phyloP scores from a whole-genome alignment of 2,797 vertebrate species.

The Ptychadena robeensis region DNA sequence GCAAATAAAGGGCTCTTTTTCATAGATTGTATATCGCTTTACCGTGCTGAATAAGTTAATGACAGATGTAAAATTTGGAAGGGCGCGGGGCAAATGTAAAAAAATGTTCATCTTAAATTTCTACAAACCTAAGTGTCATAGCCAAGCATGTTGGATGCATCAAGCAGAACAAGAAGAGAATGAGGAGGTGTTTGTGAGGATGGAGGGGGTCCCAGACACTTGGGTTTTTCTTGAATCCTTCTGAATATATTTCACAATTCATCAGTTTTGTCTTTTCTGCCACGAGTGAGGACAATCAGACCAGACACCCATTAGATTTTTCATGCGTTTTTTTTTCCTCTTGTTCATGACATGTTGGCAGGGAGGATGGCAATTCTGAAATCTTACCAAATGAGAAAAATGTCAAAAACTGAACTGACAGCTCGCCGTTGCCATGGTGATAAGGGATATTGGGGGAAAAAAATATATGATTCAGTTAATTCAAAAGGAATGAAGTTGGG shows the following conservation, averaged over 20 bases:
- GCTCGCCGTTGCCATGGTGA: slow-evolving; percentile 96
- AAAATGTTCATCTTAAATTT: slow-evolving; percentile 82
- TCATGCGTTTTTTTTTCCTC: slow-evolving; percentile 86
- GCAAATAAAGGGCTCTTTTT: background rate
- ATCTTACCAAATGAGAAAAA: slow-evolving; percentile 97
- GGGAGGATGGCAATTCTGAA: slow-evolving; percentile 97
- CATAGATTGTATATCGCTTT: slow-evolving; percentile 1
- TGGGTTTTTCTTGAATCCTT: slow-evolving; percentile 97
- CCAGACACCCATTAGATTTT: slow-evolving; percentile 99
- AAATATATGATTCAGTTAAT: slow-evolving; percentile 82
- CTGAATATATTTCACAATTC: slow-evolving; percentile 99
- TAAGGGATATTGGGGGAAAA: slow-evolving; percentile 80
- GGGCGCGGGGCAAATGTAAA: slow-evolving; percentile 75
- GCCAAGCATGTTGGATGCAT: slow-evolving; percentile 76
- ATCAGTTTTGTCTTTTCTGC: slow-evolving; percentile 99
- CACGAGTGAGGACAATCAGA: slow-evolving; percentile 99
- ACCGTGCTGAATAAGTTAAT: slow-evolving; percentile 44
- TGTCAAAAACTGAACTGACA: slow-evolving; percentile 97
- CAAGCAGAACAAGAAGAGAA: slow-evolving; percentile 83
- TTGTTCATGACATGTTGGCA: slow-evolving; percentile 95
- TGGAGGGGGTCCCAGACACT: slow-evolving; percentile 83
- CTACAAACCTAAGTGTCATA: slow-evolving; percentile 80
- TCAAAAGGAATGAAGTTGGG: slow-evolving; percentile 83
- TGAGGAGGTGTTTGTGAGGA: slow-evolving; percentile 73
- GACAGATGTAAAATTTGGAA: slow-evolving; percentile 50